Percentiles rank a stretch among this genome's conserved stretches.
Evolutionary conservation across 2,113 vertebrate genomes (phyloP).

Genomic region (Perognathus longimembris): DNA sequence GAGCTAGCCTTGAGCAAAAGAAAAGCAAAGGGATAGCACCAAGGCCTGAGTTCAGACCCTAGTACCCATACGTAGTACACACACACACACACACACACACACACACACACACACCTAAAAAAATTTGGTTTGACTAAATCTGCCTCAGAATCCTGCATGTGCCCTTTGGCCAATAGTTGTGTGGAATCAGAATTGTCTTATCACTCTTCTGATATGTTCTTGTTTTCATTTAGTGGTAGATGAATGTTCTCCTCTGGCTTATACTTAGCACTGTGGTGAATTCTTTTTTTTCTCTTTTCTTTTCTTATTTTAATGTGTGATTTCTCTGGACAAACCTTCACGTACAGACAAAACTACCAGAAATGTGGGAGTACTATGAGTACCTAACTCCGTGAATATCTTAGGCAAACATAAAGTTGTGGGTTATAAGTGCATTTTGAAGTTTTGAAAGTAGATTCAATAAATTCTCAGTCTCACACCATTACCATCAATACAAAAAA

Average conservation of each 20-base stretch:
- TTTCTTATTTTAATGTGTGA: background rate
- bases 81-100: no score
- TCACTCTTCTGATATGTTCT: background rate
- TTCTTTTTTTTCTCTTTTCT: background rate
- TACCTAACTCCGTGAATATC: slow-evolving; percentile 55
- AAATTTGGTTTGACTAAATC: background rate
- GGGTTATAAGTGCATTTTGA: slow-evolving; percentile 42
- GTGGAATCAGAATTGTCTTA: background rate
- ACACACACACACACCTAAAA: background rate
- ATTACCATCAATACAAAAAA: slow-evolving; percentile 76
- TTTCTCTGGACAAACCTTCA: background rate
- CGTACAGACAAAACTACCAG: slow-evolving; percentile 45
- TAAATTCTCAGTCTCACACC: slow-evolving; percentile 65
- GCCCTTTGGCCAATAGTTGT: background rate
- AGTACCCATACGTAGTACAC: no score
- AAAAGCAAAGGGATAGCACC: no score
- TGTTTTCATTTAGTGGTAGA: background rate
- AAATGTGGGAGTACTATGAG: slow-evolving; percentile 42
- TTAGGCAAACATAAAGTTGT: slow-evolving; percentile 14
- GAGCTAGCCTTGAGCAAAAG: no score
- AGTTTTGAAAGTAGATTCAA: slow-evolving; percentile 62
- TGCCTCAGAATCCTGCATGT: background rate
- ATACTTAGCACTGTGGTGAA: background rate
- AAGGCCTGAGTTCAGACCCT: no score
- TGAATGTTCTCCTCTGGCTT: background rate